A percentile compares a stretch with the other conserved stretches of the same genome.
Conservation (phyloP, 2,113 vertebrate species). For the Takifugu bimaculatus region DNA sequence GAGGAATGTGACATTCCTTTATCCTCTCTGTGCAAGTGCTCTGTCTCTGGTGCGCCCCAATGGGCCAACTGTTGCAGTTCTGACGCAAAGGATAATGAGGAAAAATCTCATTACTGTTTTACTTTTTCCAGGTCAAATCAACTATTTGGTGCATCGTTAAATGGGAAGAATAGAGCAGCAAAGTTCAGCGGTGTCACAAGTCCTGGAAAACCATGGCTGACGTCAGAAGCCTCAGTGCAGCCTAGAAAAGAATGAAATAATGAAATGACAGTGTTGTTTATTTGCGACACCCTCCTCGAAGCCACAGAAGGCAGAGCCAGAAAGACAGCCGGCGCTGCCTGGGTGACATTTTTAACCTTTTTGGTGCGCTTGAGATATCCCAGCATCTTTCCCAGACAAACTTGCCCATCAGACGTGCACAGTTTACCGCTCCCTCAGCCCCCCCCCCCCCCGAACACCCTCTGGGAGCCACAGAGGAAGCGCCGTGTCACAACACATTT, state of each 20-base stretch:
- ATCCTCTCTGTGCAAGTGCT: neutral
- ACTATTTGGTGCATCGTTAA: too few species aligned
- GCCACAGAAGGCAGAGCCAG: neutral
- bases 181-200: constrained; percentile 10
- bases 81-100: too few species aligned
- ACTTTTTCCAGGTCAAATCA: too few species aligned
- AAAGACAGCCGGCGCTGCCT: constrained; percentile 1
- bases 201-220: neutral
- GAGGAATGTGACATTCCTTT: too few species aligned
- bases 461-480: constrained; percentile 47
- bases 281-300: neutral
- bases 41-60: neutral
- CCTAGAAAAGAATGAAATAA: too few species aligned
- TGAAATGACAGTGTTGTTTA: too few species aligned
- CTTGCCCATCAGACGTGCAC: constrained; percentile 26
- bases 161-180: constrained; percentile 2
- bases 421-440: constrained; percentile 1
- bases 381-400: constrained; percentile 11
- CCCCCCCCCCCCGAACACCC: constrained; percentile 2
- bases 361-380: constrained; percentile 12
- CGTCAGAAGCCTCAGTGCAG: neutral
- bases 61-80: too few species aligned
- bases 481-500: constrained; percentile 50
- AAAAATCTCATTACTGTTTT: too few species aligned
- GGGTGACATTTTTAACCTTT: constrained; percentile 15